A percentile compares a stretch with the other conserved stretches of the same genome.
Evolutionary conservation across 2,113 vertebrate species (phyloP).

Genomic region (Phasianus colchicus): DNA sequence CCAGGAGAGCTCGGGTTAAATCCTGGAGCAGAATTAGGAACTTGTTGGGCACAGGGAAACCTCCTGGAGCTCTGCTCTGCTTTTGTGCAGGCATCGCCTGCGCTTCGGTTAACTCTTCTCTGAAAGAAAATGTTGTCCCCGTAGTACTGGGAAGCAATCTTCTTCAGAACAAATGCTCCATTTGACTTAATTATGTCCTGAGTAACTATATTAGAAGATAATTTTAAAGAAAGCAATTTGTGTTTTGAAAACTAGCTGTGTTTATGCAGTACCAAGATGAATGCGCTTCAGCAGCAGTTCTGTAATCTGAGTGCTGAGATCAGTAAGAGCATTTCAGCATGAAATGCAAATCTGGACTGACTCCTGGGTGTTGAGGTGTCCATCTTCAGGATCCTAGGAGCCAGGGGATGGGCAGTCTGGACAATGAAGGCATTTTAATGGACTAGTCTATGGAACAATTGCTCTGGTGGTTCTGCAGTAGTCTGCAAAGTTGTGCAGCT

Average conservation of each 20-base stretch:
- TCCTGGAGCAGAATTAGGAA: neutral
- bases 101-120: rapidly evolving
- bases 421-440: neutral
- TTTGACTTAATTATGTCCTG: neutral
- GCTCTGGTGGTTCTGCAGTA: neutral
- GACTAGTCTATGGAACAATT: neutral
- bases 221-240: neutral
- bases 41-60: neutral
- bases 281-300: no score
- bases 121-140: neutral
- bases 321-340: neutral
- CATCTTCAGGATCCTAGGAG: neutral
- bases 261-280: neutral
- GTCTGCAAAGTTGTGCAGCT: neutral
- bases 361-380: neutral
- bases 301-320: neutral
- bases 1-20: neutral
- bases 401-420: neutral
- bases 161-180: neutral
- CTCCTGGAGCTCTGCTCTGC: neutral
- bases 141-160: neutral
- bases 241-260: neutral
- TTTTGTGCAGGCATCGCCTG: neutral
- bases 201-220: neutral
- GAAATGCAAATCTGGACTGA: neutral